Percentiles rank a stretch among this genome's conserved stretches.
phyloP scores from a whole-genome alignment of 2,888 invertebrate genomes.

The Drosophila rubida region DNA sequence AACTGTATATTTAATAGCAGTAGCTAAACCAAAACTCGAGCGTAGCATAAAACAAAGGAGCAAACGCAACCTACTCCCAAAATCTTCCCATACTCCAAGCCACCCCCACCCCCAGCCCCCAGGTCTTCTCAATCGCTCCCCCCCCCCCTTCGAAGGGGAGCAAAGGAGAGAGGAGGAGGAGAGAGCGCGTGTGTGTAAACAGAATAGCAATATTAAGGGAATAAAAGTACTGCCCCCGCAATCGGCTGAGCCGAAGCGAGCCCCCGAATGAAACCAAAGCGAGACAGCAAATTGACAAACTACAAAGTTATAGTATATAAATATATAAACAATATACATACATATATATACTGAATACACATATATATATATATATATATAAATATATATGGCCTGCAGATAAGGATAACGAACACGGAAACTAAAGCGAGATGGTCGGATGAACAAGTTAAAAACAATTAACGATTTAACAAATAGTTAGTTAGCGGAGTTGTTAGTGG shows the following conservation, averaged over 20 bases:
- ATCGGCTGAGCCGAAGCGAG: conserved; percentile 62
- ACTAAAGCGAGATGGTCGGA: conserved; percentile 6
- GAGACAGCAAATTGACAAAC: conserved; percentile 23
- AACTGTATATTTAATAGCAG: conserved; percentile 54
- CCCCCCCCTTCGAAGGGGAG: background rate
- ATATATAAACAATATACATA: conserved; percentile 24
- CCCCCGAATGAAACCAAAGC: conserved; percentile 32
- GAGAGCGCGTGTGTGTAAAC: conserved; percentile 31
- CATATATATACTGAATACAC: conserved; percentile 16
- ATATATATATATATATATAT: background rate
- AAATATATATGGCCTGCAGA: conserved; percentile 7
- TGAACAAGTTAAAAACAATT: conserved; percentile 20
- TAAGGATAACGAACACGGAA: background rate
- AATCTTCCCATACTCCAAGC: conserved; percentile 7
- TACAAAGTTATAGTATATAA: conserved; percentile 44
- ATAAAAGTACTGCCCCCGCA: conserved; percentile 50
- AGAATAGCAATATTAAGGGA: conserved; percentile 56
- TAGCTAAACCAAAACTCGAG: conserved; percentile 34
- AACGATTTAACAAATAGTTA: conserved; percentile 20
- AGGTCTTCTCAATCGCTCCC: too few relatives aligned
- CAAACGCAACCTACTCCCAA: background rate
- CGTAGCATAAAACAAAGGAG: conserved; percentile 36
- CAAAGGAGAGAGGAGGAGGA: background rate
- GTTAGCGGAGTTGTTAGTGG: conserved; percentile 37
- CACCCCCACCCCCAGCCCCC: conserved; percentile 1